These are phyloP conservation scores for Drosophila malerkotliana DNA, from an alignment of 1,140 invertebrate species.

Conservation along the genomic window DNA sequence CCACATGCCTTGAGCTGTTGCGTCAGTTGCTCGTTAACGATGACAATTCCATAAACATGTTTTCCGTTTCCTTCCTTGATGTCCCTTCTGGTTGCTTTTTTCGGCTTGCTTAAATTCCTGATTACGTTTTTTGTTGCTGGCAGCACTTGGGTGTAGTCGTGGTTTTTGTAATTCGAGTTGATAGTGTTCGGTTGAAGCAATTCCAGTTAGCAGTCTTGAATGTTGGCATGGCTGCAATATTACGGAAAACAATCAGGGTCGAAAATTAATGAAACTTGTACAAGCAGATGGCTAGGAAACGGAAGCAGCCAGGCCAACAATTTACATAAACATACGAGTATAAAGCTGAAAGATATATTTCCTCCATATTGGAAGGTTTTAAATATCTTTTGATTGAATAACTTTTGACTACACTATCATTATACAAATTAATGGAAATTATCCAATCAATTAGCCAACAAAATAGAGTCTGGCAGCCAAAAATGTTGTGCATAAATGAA, in stretches of 20 bases:
- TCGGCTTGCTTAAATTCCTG: slow-evolving; percentile 50
- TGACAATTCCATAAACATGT: slow-evolving; percentile 72
- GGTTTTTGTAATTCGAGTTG: slow-evolving; percentile 30
- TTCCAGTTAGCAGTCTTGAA: slow-evolving; percentile 74
- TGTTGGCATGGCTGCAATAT: slow-evolving; percentile 63
- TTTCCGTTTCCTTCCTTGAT: slow-evolving; percentile 43
- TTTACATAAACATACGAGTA: no score
- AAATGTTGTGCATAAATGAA: slow-evolving; percentile 51
- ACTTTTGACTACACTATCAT: background rate
- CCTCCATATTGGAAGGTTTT: background rate
- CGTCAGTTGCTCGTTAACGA: slow-evolving; percentile 42
- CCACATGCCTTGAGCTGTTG: slow-evolving; percentile 43
- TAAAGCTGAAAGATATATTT: no score
- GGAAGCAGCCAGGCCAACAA: background rate
- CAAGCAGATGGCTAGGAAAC: slow-evolving; percentile 37
- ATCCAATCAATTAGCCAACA: slow-evolving; percentile 31
- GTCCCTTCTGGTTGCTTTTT: slow-evolving; percentile 18
- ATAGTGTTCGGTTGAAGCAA: slow-evolving; percentile 57
- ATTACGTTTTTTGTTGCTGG: slow-evolving; percentile 45
- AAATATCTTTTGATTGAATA: background rate
- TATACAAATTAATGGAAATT: slow-evolving; percentile 32
- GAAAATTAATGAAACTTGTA: slow-evolving; percentile 13
- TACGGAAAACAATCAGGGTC: slow-evolving; percentile 21
- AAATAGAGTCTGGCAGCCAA: slow-evolving; percentile 34
- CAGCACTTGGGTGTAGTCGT: slow-evolving; percentile 32